Base-by-base conservation (phyloP, 2,797 vertebrate genomes). In the Gymnodraco acuticeps region DNA sequence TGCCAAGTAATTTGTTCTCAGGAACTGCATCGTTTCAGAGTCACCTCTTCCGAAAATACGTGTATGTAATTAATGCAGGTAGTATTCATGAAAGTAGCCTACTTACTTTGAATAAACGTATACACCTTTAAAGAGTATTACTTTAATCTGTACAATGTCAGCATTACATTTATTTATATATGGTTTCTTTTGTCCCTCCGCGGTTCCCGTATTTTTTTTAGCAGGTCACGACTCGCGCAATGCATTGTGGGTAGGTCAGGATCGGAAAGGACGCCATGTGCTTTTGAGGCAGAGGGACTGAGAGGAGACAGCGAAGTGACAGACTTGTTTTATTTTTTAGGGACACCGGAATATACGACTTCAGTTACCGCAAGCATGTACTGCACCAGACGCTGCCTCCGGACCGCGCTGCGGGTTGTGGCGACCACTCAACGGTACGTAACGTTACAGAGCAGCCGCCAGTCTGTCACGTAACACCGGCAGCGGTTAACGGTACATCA, bases 181-280 rank as follows among this genome's bases (percentile, higher is more conserved):
- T 12, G 10, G 16, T 12, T 19, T 10, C 3, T 3, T 0, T 0
- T 75, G 78, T 82, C 77, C 78, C 55, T 59, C 0, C 0, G 4
- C 15, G n/a, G 55, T 58, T 23, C 0, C 92, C 77, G 61, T 93
- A 81, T 46, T 0, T 47, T 27, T 70, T 42, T 27, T 45, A 55
- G 43, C 58, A 63, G 75, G 83, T 84, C 8, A 38, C 33, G 33
- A 2, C 33, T 38, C 76, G 64, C 71, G 88, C 73, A 33, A 1
- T 91, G 95, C 85, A 92, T 93, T 91, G 78, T 90, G 95, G 95
- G 95, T 95, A 95, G 93, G 95, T 95, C 95, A 95, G 91, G 56
- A 65, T 75, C 51, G 17, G 69, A 71, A 75, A 80, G 92, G 93
- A 92, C 94, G 94, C 93, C 95, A 96, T 95, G 95, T 96, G 95